Conservation (phyloP, 35 echinoderm and acorn worm genomes). For the Ophiothrix spiculata region DNA sequence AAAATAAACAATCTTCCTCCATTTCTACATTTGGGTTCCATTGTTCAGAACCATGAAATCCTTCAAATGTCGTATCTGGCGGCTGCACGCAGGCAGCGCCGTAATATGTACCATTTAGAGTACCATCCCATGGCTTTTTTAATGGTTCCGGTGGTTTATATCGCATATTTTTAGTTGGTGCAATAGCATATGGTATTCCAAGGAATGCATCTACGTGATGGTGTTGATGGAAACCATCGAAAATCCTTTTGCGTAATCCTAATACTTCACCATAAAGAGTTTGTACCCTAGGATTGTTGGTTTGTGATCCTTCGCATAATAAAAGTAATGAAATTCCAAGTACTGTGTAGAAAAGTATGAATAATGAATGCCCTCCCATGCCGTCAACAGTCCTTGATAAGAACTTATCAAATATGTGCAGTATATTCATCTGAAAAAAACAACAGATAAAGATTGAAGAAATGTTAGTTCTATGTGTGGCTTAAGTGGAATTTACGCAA, state of each 20-base stretch:
- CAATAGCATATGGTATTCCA: conserved; percentile 61
- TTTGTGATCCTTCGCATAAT: no score
- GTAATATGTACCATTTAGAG: conserved; percentile 30
- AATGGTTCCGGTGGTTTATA: conserved; percentile 49
- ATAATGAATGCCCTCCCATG: no score
- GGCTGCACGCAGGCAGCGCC: conserved; percentile 43
- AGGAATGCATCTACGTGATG: conserved; percentile 45
- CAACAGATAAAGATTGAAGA: no score
- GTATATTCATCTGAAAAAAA: no score
- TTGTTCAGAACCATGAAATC: conserved; percentile 66
- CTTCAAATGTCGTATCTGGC: conserved; percentile 23
- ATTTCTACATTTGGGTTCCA: conserved; percentile 85
- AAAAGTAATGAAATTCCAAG: no score
- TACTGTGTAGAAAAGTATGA: no score
- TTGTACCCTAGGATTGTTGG: no score
- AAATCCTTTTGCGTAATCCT: conserved; percentile 17
- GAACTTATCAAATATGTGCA: no score
- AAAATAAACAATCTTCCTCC: conserved; percentile 78
- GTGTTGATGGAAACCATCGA: neutral
- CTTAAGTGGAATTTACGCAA: no score
- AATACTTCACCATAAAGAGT: conserved; percentile 22
- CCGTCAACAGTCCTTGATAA: no score
- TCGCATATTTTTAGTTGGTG: conserved; percentile 39
- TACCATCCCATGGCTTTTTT: conserved; percentile 1
- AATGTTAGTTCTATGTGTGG: no score